Conservation (phyloP, 2,113 vertebrate genomes). For the Tauraco erythrolophus region DNA sequence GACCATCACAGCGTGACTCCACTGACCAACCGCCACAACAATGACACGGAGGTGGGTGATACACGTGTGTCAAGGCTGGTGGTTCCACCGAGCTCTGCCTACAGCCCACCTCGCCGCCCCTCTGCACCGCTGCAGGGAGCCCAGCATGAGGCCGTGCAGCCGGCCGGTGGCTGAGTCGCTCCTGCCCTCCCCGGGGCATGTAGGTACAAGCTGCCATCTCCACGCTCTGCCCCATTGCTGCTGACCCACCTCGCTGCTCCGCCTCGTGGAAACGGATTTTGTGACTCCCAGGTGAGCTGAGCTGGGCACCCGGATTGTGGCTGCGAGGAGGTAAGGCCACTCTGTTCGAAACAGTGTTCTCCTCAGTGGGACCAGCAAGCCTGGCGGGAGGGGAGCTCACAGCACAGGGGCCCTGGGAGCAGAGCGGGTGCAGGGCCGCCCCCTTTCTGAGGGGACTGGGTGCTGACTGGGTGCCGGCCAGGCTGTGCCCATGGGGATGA, state of each 20-base stretch:
- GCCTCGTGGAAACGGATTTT: rapidly evolving
- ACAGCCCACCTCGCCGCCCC: not conserved
- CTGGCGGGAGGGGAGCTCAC: rapidly evolving
- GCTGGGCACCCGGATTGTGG: rapidly evolving
- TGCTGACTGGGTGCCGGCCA: rapidly evolving
- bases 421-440: not conserved
- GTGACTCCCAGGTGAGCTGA: not conserved
- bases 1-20: not conserved
- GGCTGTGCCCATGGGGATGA: not conserved
- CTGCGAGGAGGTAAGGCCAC: no score
- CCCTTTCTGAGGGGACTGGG: not conserved
- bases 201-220: rapidly evolving
- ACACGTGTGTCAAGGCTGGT: rapidly evolving
- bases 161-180: not conserved
- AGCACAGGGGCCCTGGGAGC: rapidly evolving
- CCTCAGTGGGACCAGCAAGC: not conserved
- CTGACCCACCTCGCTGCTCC: rapidly evolving
- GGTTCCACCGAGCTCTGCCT: not conserved
- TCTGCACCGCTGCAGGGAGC: not conserved
- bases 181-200: not conserved
- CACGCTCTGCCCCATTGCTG: rapidly evolving
- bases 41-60: not conserved
- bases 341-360: not conserved
- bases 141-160: rapidly evolving
- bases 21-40: not conserved